Conservation (phyloP, 1,140 invertebrate genomes). For the Chrysoperla carnea region DNA sequence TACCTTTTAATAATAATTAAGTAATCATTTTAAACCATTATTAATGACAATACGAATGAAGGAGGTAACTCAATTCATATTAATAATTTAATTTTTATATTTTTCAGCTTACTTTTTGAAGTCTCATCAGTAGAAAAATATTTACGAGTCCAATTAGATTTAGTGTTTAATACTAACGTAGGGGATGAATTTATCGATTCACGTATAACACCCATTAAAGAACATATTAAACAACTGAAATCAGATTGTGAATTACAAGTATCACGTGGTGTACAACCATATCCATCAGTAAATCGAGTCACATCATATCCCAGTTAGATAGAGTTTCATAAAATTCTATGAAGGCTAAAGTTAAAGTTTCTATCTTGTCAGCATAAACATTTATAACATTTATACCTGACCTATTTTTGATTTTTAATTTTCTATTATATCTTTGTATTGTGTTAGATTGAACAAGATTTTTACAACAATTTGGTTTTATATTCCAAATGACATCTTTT, state of each 20-base stretch:
- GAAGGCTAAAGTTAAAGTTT: neutral
- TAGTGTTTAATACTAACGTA: slow-evolving; percentile 27
- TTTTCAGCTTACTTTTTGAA: slow-evolving; percentile 30
- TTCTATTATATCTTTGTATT: no score
- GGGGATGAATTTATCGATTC: slow-evolving; percentile 37
- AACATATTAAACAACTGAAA: slow-evolving; percentile 27
- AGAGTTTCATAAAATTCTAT: neutral
- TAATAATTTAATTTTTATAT: slow-evolving; percentile 7
- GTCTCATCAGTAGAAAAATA: slow-evolving; percentile 31
- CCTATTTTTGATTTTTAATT: no score
- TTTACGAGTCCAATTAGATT: slow-evolving; percentile 29
- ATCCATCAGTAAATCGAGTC: neutral
- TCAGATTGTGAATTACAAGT: slow-evolving; percentile 29
- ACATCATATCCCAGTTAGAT: slow-evolving; percentile 10
- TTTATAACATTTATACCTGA: no score
- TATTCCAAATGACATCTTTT: no score
- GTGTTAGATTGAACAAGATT: no score
- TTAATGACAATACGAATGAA: no score
- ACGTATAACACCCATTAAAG: slow-evolving; percentile 29
- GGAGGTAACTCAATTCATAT: no score
- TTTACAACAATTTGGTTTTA: no score
- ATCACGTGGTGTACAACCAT: slow-evolving; percentile 22
- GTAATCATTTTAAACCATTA: neutral
- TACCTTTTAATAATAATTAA: no score
- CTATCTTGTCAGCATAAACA: neutral